phyloP scores from a whole-genome alignment of 2,797 vertebrate species.

The Smutsia gigantea region DNA sequence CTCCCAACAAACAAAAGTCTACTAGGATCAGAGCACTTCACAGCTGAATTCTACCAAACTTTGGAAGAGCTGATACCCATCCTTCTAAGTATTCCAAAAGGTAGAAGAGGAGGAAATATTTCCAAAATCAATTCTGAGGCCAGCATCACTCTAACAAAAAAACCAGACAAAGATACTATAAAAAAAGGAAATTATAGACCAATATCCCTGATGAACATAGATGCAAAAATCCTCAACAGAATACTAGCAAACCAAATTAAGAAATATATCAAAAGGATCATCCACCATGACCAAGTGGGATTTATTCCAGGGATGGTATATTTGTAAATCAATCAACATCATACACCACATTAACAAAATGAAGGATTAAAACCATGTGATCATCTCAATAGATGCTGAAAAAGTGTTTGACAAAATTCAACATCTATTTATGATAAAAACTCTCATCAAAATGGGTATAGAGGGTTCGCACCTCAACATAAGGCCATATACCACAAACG shows the following conservation, averaged over 20 bases:
- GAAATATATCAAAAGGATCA: not conserved
- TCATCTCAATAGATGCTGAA: not conserved
- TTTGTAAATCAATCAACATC: not conserved
- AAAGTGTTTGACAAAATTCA: not conserved
- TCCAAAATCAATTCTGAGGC: not conserved
- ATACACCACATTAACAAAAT: not conserved
- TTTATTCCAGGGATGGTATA: not conserved
- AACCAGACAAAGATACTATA: not conserved
- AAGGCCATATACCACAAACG: not conserved
- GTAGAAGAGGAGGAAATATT: not conserved
- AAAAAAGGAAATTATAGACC: not conserved
- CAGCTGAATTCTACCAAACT: not conserved
- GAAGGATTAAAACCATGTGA: not conserved
- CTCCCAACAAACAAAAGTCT: not conserved
- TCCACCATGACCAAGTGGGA: not conserved
- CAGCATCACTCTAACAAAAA: not conserved
- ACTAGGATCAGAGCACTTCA: not conserved
- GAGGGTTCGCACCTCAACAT: not conserved
- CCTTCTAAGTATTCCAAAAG: not conserved
- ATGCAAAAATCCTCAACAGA: not conserved
- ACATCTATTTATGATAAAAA: conserved; percentile 20
- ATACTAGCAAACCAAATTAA: not conserved
- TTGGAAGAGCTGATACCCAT: not conserved
- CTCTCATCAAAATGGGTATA: not conserved
- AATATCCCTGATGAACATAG: not conserved